Percentiles rank a stretch among this genome's conserved stretches.
These are phyloP conservation scores for Uloborus plumipes DNA, from an alignment of 2,888 invertebrate species.

Conservation along the genomic window DNA sequence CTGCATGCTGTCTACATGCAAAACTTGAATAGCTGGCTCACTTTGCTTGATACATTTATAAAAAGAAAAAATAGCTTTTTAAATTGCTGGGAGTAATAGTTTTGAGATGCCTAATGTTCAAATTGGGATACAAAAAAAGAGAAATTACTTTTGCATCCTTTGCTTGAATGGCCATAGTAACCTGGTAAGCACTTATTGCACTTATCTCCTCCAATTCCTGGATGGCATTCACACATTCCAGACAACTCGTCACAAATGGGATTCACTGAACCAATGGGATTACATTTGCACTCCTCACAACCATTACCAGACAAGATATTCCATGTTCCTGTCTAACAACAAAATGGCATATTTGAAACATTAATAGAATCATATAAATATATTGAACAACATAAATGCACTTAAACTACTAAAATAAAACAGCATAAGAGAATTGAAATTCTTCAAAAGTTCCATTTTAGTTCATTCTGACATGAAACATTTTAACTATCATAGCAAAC, in stretches of 20 bases:
- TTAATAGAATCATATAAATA: neutral
- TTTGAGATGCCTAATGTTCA: no score
- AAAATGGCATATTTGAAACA: neutral
- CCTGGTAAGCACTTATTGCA: constrained; percentile 73
- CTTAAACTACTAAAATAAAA: no score
- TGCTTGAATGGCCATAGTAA: constrained; percentile 73
- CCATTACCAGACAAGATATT: constrained; percentile 81
- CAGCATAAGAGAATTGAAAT: no score
- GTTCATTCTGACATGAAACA: no score
- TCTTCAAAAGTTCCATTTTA: no score
- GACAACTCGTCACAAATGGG: constrained; percentile 79
- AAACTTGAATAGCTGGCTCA: no score
- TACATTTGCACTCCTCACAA: constrained; percentile 87
- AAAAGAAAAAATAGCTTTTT: no score
- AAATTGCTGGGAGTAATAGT: no score
- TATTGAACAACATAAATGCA: neutral
- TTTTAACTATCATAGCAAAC: no score
- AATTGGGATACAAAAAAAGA: neutral
- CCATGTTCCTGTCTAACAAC: constrained; percentile 80
- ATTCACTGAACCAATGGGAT: constrained; percentile 73
- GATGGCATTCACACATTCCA: constrained; percentile 79
- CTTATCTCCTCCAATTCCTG: constrained; percentile 72
- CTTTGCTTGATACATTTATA: no score
- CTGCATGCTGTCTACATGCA: no score
- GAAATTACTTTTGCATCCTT: constrained; percentile 72